These are phyloP conservation scores for Cercopithecus petaurista DNA, from an alignment of 2,797 vertebrate species.

Conservation along the genomic window DNA sequence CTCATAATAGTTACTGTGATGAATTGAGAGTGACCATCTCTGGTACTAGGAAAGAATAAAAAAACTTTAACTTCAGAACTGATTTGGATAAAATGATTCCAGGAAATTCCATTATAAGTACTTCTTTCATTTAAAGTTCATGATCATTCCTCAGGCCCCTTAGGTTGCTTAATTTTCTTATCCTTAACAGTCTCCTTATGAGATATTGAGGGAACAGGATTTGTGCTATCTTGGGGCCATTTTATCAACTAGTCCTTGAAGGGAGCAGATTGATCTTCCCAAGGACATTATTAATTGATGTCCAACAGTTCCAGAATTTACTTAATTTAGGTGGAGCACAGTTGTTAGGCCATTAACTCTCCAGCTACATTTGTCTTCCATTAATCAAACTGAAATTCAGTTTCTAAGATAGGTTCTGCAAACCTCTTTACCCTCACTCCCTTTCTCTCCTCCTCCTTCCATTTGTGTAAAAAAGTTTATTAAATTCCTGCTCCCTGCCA, in stretches of 20 bases:
- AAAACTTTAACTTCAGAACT: constrained; percentile 18
- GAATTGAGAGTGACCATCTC: not conserved
- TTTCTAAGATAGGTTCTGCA: not conserved
- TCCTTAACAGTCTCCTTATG: not conserved
- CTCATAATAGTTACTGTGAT: not conserved
- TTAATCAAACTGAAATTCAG: constrained; percentile 34
- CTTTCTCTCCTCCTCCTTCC: not conserved
- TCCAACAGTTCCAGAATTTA: constrained; percentile 43
- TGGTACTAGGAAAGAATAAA: constrained; percentile 3
- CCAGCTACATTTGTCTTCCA: constrained; percentile 35
- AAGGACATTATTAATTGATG: not conserved
- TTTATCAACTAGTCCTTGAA: constrained; percentile 39
- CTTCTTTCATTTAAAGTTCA: constrained; percentile 1
- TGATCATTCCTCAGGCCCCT: not conserved
- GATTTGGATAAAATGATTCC: not conserved
- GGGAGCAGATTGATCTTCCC: constrained; percentile 19
- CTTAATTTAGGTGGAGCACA: not conserved
- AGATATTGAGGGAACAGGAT: not conserved
- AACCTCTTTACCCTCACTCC: not conserved
- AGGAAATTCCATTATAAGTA: not conserved
- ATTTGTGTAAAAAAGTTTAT: not conserved
- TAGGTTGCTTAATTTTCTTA: constrained; percentile 33
- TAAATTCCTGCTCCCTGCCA: not conserved
- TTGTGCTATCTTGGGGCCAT: not conserved
- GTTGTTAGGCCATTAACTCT: constrained; percentile 27